A percentile compares a stretch with the other conserved stretches of the same genome.
These are phyloP conservation scores for Magallana gigas DNA, from an alignment of 1,140 invertebrate species.

Conservation along the genomic window DNA sequence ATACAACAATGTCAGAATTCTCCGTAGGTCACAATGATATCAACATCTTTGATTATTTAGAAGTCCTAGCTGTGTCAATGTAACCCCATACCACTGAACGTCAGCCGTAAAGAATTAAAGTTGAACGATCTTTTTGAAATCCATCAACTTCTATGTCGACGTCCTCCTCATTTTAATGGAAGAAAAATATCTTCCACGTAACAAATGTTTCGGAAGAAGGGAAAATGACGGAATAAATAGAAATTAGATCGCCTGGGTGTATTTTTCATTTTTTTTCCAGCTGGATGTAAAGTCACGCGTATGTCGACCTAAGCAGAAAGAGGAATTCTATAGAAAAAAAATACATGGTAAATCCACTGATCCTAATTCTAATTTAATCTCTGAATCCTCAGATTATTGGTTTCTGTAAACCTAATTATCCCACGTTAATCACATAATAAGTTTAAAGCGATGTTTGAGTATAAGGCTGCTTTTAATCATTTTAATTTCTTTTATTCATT, in stretches of 20 bases:
- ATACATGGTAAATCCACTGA: not conserved
- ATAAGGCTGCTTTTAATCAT: too few species aligned
- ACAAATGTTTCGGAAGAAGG: not conserved
- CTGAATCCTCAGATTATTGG: not conserved
- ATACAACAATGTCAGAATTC: not conserved
- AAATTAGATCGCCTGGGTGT: not conserved
- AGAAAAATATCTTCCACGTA: not conserved
- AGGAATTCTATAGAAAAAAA: constrained; percentile 7
- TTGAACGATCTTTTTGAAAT: too few species aligned
- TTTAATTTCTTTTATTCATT: too few species aligned
- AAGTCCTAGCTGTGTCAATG: not conserved
- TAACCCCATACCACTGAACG: not conserved
- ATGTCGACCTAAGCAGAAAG: not conserved
- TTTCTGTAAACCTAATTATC: too few species aligned
- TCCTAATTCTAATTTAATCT: constrained; percentile 18
- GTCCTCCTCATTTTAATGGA: not conserved
- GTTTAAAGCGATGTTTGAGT: too few species aligned
- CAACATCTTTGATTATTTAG: not conserved
- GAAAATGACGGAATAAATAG: not conserved
- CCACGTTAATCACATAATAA: too few species aligned
- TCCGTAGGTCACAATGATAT: not conserved
- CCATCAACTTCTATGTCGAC: not conserved
- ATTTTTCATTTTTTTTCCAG: not conserved
- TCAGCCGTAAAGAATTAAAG: too few species aligned
- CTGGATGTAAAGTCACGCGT: not conserved